Base-by-base conservation (phyloP, 2,797 vertebrate genomes). In the Cygnus olor region DNA sequence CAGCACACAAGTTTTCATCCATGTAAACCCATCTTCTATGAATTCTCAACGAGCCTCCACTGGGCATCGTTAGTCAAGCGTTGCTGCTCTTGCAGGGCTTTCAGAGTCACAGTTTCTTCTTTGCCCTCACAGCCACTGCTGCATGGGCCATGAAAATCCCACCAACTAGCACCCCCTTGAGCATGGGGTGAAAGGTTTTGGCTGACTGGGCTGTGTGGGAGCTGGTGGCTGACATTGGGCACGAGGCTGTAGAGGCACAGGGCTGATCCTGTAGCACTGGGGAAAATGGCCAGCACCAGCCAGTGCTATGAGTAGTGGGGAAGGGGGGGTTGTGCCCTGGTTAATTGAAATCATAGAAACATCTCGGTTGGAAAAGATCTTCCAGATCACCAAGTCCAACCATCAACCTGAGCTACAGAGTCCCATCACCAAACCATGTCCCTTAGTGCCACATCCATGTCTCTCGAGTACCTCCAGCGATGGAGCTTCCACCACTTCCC, bases 311-410 rank as follows among this genome's bases (percentile, higher is more conserved):
- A 17, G 66, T 14, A 1, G 9, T 3, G 9, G 28, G 9, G 10
- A 69, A 34, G 1, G 1, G 8, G 6, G 3, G 2, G 3, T 47
- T 4, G 0, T 3, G 32, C 15, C 34, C 13, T 3, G 1, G 2
- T 25, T 45, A 69, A 65, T 32, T 64, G 42, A 42, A 28, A 49
- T 68, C 22, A 68, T 14, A 47, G 32, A 68, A n/a, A 12, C 45
- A 16, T 49, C 30, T n/a, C 6, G 10, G 44, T 6, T 68, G 65
- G 32, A 68, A 49, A 47, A 47, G 32, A 49, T 11, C 44, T 68
- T 47, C 21, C 42, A 49, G 44, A 47, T 24, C 22, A 68, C 22
- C 32, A n/a, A 68, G 65, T 47, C 32, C 44, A 68, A 25, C 65
- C 65, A 24, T 47, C 44, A 45, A 3, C 44, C 16, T 47, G 44